Conservation (phyloP, 2,888 invertebrate genomes). For the Coenonympha arcania region DNA sequence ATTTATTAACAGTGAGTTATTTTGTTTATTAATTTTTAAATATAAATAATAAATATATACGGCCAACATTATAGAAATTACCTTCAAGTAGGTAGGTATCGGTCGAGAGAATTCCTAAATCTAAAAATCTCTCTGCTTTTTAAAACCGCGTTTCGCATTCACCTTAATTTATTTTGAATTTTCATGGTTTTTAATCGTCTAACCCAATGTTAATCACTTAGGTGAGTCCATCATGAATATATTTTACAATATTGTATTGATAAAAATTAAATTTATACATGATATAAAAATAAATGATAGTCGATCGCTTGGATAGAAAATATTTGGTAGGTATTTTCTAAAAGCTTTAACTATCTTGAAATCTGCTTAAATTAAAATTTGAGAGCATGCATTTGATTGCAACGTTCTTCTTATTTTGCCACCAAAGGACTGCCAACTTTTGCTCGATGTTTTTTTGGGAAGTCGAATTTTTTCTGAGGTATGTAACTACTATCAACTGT, state of each 20-base stretch:
- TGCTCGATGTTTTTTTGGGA: too few species aligned
- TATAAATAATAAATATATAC: not conserved
- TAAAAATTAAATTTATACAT: not conserved
- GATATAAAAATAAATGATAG: constrained; percentile 1
- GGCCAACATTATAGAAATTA: not conserved
- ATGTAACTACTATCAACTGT: too few species aligned
- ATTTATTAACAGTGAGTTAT: not conserved
- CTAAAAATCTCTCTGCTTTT: not conserved
- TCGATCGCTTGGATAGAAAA: not conserved
- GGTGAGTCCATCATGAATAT: constrained; percentile 3
- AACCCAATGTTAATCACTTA: not conserved
- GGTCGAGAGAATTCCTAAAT: not conserved
- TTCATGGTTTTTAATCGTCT: constrained; percentile 10
- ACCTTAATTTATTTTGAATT: constrained; percentile 9
- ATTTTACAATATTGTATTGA: not conserved
- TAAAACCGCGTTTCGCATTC: constrained; percentile 3
- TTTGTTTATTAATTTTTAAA: too few species aligned
- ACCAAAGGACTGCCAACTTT: too few species aligned
- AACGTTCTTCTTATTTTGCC: too few species aligned
- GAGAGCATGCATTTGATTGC: too few species aligned
- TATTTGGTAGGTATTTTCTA: not conserved
- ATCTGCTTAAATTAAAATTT: not conserved
- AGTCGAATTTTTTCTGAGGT: too few species aligned
- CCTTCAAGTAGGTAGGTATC: too few species aligned
- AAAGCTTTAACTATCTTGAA: not conserved